phyloP scores from a whole-genome alignment of 2,888 invertebrate species.

The Tupiocoris notatus region DNA sequence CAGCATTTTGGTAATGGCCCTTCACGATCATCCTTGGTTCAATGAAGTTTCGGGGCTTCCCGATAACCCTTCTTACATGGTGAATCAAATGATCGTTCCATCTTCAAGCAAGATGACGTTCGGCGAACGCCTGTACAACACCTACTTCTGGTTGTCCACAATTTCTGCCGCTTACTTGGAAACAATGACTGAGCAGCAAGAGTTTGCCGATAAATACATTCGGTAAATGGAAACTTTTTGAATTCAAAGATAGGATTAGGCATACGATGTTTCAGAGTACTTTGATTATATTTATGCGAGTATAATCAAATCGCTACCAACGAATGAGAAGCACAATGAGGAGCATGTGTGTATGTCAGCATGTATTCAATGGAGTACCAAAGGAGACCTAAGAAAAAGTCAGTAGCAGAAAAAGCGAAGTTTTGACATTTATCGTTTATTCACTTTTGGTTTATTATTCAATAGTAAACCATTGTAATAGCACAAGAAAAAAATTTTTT shows the following conservation, averaged over 20 bases:
- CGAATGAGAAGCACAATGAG: no score
- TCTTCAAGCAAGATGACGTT: slow-evolving; percentile 7
- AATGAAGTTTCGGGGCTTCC: slow-evolving; percentile 44
- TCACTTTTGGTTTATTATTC: no score
- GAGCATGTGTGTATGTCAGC: no score
- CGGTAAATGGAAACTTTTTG: slow-evolving; percentile 38
- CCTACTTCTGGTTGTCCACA: neutral
- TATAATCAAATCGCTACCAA: no score
- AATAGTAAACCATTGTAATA: no score
- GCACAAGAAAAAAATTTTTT: no score
- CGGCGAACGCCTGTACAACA: slow-evolving; percentile 21
- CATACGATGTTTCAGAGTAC: no score
- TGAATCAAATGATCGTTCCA: neutral
- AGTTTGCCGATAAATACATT: neutral
- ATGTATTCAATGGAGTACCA: no score
- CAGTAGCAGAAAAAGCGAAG: slow-evolving; percentile 42
- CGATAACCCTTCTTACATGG: slow-evolving; percentile 40
- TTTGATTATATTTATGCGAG: no score
- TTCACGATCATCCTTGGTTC: slow-evolving; percentile 39
- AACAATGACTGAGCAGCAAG: neutral
- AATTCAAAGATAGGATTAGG: slow-evolving; percentile 30
- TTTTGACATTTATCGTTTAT: no score
- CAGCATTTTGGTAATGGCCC: neutral
- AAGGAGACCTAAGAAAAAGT: slow-evolving; percentile 68
- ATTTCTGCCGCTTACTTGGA: neutral